Evolutionary conservation across 2,113 vertebrate genomes (phyloP).

Genomic region (Lepus timidus): DNA sequence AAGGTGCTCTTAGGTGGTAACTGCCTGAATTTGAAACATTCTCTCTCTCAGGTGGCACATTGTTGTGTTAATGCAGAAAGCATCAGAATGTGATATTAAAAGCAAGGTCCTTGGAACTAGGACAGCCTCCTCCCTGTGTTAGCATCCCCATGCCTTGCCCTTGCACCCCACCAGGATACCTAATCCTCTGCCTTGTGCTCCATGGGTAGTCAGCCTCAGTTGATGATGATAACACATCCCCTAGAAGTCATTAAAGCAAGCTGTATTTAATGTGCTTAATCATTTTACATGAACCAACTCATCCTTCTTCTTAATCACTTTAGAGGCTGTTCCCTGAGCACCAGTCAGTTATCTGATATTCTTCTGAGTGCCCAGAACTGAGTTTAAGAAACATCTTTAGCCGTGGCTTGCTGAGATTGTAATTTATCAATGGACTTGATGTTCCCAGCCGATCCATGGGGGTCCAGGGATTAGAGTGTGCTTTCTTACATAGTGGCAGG

Average conservation of each 20-base stretch:
- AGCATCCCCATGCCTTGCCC: too few species aligned
- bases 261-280: constrained; percentile 74
- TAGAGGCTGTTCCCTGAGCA: constrained; percentile 50
- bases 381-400: constrained; percentile 67
- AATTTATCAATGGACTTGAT: constrained; percentile 59
- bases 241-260: constrained; percentile 71
- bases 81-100: background rate
- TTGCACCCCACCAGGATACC: background rate
- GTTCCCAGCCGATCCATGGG: constrained; percentile 17
- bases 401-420: constrained; percentile 55
- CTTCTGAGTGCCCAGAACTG: constrained; percentile 62
- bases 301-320: constrained; percentile 70
- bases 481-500: background rate
- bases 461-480: background rate
- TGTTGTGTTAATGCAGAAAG: constrained; percentile 13
- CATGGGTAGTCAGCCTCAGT: background rate
- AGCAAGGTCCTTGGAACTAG: background rate
- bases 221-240: constrained; percentile 60
- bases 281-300: constrained; percentile 62
- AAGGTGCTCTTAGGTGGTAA: constrained; percentile 32
- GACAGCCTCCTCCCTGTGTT: background rate
- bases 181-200: constrained; percentile 46
- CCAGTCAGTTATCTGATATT: constrained; percentile 47
- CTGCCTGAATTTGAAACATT: constrained; percentile 56
- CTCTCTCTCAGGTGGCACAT: constrained; percentile 4